A percentile compares a stretch with the other conserved stretches of the same genome.
Evolutionary conservation across 2,113 vertebrate genomes (phyloP).

Genomic region (Rafetus swinhoei): DNA sequence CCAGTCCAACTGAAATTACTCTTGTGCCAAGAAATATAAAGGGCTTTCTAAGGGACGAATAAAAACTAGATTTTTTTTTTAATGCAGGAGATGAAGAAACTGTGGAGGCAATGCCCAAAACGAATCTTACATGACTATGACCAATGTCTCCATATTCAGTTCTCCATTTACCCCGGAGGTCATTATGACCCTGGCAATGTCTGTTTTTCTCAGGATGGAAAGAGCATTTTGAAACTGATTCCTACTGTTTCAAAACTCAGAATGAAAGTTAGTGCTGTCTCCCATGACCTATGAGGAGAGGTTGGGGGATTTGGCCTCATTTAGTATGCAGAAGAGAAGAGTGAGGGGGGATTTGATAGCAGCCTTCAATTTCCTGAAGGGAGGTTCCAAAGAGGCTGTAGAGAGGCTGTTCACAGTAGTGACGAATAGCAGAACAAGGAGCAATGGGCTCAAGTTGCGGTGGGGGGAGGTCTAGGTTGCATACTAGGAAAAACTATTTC

Average conservation of each 20-base stretch:
- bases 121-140: not conserved
- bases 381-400: too few species aligned
- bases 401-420: too few species aligned
- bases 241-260: slow-evolving; percentile 9
- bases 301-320: too few species aligned
- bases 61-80: not conserved
- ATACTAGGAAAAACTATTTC: too few species aligned
- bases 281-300: too few species aligned
- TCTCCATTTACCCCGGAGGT: not conserved
- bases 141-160: not conserved
- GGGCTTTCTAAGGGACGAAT: not conserved
- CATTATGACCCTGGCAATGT: not conserved
- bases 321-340: too few species aligned
- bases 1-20: not conserved
- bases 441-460: too few species aligned
- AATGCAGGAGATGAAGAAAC: not conserved
- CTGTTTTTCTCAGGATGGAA: not conserved
- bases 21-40: not conserved
- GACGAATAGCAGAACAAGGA: too few species aligned
- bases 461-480: too few species aligned
- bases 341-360: too few species aligned
- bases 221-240: not conserved
- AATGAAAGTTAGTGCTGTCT: not conserved
- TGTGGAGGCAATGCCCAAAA: not conserved
- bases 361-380: too few species aligned